phyloP scores from a whole-genome alignment of 2,113 vertebrate species.

The Falcunculus frontatus region DNA sequence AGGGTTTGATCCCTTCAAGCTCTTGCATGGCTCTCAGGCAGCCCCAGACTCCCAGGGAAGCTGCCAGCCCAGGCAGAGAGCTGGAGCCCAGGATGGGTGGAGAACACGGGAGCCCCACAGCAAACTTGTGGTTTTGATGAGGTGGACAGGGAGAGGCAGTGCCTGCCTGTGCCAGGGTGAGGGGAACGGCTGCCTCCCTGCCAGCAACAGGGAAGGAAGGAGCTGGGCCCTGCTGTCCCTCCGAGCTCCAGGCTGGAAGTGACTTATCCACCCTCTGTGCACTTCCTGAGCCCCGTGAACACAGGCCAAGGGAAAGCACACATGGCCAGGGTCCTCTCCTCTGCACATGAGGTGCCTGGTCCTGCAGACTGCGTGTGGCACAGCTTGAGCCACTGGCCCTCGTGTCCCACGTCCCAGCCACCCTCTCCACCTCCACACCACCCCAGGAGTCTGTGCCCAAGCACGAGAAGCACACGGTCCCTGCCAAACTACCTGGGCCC shows the following conservation, averaged over 20 bases:
- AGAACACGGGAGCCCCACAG: background rate
- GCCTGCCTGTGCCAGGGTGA: background rate
- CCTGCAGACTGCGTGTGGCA: background rate
- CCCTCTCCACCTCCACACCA: background rate
- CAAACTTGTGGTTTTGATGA: conserved; percentile 52
- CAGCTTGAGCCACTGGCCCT: background rate
- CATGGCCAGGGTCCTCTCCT: background rate
- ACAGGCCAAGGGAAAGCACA: fast-evolving
- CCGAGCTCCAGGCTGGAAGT: background rate
- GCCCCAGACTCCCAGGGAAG: background rate
- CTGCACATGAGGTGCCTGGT: background rate
- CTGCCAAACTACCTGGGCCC: background rate
- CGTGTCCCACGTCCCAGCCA: fast-evolving
- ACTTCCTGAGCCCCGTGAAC: background rate
- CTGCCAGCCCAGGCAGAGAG: background rate
- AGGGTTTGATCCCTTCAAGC: background rate
- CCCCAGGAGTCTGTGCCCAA: background rate
- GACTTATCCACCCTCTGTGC: background rate
- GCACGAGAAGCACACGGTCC: fast-evolving
- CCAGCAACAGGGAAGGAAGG: background rate
- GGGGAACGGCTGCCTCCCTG: background rate
- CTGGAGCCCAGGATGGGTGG: conserved; percentile 11
- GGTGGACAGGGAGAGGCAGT: background rate
- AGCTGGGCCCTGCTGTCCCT: background rate
- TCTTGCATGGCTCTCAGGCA: background rate